Evolutionary conservation across 2,888 invertebrate species (phyloP), one percentile per base, ranked within the genome.

Genomic region (Pristionchus fissidentatus): DNA sequence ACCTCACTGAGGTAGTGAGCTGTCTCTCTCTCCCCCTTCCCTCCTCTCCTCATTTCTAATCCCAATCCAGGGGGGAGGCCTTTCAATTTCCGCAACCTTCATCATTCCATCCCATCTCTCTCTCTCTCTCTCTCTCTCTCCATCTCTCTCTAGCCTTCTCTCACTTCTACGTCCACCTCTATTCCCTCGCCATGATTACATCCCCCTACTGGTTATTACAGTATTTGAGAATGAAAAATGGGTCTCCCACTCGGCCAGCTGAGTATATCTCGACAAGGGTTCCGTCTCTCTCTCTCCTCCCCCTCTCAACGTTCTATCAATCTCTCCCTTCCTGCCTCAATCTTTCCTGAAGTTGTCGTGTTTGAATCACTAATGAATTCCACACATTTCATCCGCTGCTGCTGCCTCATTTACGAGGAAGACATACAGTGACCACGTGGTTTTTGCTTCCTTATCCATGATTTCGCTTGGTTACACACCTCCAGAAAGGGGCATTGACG

Each of bases 21-120:
- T 43, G n/a, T 75, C 43, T n/a, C 73, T 26, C 32, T 41, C 70
- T 38, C 15, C 13, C 43, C 41, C 70, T 41, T 41, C 26, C 46
- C 41, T 75, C 32, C 46, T 46, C 75, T 75, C 46, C 46, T 46
- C 46, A 43, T 46, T 75, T 75, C 75, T 75, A 75, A 75, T 75
- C 75, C 46, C 75, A 75, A 75, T 75, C 75, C 75, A 75, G 4
- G 35, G n/a, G n/a, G 38, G 66, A 75, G 75, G 75, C 75, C 75
- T 75, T 75, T 75, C 75, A 75, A 75, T 75, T 75, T 75, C 75
- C 75, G 46, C 75, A 75, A 75, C 75, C 75, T 75, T 75, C 75
- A 75, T 29, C 66, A 66, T 66, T 49, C 19, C 10, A 15, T 19
- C 29, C 29, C 60, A 8, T 60, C 60, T 26, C 60, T 26, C 78